phyloP scores from a whole-genome alignment of 2,888 invertebrate genomes.

The Apotomis capreana region DNA sequence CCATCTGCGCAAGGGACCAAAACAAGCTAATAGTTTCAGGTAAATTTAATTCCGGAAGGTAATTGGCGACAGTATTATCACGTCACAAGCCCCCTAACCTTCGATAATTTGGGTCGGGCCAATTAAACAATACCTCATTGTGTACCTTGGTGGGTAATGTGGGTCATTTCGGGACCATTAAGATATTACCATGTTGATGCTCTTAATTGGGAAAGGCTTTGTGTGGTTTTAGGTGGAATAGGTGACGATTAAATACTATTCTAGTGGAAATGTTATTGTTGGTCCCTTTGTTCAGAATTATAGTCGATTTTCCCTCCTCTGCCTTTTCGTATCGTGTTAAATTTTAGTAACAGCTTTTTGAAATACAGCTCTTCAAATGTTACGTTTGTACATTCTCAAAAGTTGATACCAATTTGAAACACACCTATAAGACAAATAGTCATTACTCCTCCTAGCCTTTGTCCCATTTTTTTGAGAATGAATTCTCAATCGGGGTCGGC shows the following conservation, averaged over 20 bases:
- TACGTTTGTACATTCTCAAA: no score
- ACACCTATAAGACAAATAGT: no score
- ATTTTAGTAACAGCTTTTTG: no score
- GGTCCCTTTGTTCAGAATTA: background rate
- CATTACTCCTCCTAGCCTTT: no score
- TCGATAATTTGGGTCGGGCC: slow-evolving; percentile 76
- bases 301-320: no score
- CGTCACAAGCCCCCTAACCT: slow-evolving; percentile 80
- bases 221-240: background rate
- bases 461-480: no score
- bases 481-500: no score
- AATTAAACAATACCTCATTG: slow-evolving; percentile 47
- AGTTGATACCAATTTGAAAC: no score
- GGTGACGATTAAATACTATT: background rate
- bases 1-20: slow-evolving; percentile 14
- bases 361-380: no score
- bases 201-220: slow-evolving; percentile 12
- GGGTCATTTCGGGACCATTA: slow-evolving; percentile 31
- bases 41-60: slow-evolving; percentile 75
- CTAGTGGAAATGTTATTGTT: background rate
- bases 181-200: slow-evolving; percentile 11
- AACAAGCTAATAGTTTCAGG: slow-evolving; percentile 62
- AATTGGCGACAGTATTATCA: slow-evolving; percentile 76
- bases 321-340: no score
- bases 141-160: slow-evolving; percentile 22